Evolutionary conservation across 2,888 invertebrate species (phyloP).

Genomic region (Protodeltote pygarga): DNA sequence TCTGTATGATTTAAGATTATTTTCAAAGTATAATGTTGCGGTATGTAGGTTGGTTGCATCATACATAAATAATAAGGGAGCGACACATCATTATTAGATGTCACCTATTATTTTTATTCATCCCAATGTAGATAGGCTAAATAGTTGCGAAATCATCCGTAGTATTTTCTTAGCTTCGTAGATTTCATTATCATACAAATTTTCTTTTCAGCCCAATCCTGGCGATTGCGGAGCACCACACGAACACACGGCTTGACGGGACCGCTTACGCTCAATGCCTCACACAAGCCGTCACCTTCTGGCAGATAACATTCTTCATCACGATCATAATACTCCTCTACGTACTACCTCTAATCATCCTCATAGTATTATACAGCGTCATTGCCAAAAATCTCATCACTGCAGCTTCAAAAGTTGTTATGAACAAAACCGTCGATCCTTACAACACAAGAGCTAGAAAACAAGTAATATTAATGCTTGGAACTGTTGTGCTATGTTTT

Average conservation of each 20-base stretch:
- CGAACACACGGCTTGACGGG: slow-evolving; percentile 90
- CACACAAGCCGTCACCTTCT: slow-evolving; percentile 91
- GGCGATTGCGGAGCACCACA: slow-evolving; percentile 91
- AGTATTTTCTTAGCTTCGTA: slow-evolving; percentile 35
- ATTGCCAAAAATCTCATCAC: slow-evolving; percentile 94
- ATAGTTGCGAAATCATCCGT: slow-evolving; percentile 24
- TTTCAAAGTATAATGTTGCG: slow-evolving; percentile 13
- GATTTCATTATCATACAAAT: slow-evolving; percentile 37
- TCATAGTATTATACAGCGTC: slow-evolving; percentile 93
- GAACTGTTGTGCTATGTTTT: slow-evolving; percentile 95
- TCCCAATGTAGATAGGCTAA: slow-evolving; percentile 18
- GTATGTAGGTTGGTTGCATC: slow-evolving; percentile 36
- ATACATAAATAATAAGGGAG: slow-evolving; percentile 18
- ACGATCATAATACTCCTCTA: slow-evolving; percentile 93
- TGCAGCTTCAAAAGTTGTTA: slow-evolving; percentile 88
- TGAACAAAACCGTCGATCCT: slow-evolving; percentile 91
- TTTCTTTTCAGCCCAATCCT: slow-evolving; percentile 91
- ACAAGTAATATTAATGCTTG: slow-evolving; percentile 95
- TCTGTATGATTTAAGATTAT: slow-evolving; percentile 44
- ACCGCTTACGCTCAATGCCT: slow-evolving; percentile 91
- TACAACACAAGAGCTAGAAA: slow-evolving; percentile 91
- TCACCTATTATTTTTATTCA: slow-evolving; percentile 20
- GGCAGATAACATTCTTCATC: slow-evolving; percentile 93
- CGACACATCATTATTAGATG: slow-evolving; percentile 17
- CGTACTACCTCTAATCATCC: slow-evolving; percentile 92